Evolutionary conservation across 1,140 invertebrate genomes (phyloP), one percentile per base, ranked within the genome.

Genomic region (Nymphalis io): DNA sequence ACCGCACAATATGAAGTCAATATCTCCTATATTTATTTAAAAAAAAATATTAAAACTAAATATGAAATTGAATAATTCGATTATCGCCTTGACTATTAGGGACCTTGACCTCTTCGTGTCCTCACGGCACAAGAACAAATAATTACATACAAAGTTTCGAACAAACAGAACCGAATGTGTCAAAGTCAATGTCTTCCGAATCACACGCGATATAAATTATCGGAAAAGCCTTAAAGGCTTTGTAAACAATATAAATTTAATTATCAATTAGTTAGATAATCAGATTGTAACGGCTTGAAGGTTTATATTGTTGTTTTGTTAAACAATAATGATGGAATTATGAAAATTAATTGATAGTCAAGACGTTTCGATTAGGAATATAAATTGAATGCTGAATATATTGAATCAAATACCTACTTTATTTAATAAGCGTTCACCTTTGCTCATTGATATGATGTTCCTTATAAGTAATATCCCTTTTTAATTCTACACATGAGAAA

Each of bases 91-190:
- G 76, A 68, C 66, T 61, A 53, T 55, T 18, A n/a, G 46, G 68
- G 68, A 68, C 83, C 83, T 78, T 87, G 82, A 87, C 80, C 83
- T 59, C 60, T 46, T 18, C 71, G 71, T 64, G 65, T 60, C 39
- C 51, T 71, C 62, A 73, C 74, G 12, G 21, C 51, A 55, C 51
- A 23, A 75, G 73, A 70, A 74, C 65, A 77, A 74, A 76, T 65
- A 73, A 73, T 81, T 78, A 78, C 67, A 76, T 78, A 76, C 80
- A 81, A 75, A 64, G 42, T 70, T 68, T 78, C 57, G 63, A 55
- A 74, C 71, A 84, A 80, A 85, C 71, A 84, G 42, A 44, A 62
- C 67, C 55, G 70, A 57, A 81, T 70, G 77, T 80, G 79, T 78
- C 69, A 87, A 84, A 85, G 75, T 75, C 76, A 80, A 84, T 79